phyloP scores from a whole-genome alignment of 2,888 invertebrate species.

The Ganaspis brasiliensis region DNA sequence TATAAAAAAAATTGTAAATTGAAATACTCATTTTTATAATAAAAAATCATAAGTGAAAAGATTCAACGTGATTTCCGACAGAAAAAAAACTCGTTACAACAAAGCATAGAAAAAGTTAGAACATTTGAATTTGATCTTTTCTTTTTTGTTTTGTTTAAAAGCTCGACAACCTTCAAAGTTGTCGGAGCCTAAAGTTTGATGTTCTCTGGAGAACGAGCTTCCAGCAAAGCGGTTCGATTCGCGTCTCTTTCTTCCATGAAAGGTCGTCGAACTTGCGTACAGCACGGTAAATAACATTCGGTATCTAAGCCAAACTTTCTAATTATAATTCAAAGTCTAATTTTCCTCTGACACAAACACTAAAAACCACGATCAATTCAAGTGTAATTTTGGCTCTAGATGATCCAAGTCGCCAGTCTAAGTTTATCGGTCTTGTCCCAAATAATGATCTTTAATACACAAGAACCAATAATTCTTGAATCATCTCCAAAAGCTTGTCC shows the following conservation, averaged over 20 bases:
- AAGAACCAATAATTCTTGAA: slow-evolving; percentile 1
- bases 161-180: not conserved
- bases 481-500: not conserved
- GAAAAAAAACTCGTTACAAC: no score
- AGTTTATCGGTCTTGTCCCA: not conserved
- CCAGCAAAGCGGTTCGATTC: slow-evolving; percentile 29
- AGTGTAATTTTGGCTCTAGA: not conserved
- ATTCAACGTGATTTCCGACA: no score
- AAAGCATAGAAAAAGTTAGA: no score
- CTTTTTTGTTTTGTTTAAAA: no score
- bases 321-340: slow-evolving; percentile 36
- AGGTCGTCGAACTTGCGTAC: slow-evolving; percentile 37
- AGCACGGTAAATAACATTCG: slow-evolving; percentile 16
- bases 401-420: not conserved
- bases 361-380: not conserved
- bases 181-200: not conserved
- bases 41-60: no score
- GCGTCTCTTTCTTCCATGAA: slow-evolving; percentile 35
- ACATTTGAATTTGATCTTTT: slow-evolving; percentile 56
- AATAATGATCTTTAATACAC: not conserved
- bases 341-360: slow-evolving; percentile 13
- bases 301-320: slow-evolving; percentile 40
- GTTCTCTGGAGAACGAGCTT: slow-evolving; percentile 24
- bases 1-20: no score
- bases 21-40: no score